Evolutionary conservation across 2,113 vertebrate species (phyloP), one percentile per base, ranked within the genome.

Genomic region (Caretta caretta): DNA sequence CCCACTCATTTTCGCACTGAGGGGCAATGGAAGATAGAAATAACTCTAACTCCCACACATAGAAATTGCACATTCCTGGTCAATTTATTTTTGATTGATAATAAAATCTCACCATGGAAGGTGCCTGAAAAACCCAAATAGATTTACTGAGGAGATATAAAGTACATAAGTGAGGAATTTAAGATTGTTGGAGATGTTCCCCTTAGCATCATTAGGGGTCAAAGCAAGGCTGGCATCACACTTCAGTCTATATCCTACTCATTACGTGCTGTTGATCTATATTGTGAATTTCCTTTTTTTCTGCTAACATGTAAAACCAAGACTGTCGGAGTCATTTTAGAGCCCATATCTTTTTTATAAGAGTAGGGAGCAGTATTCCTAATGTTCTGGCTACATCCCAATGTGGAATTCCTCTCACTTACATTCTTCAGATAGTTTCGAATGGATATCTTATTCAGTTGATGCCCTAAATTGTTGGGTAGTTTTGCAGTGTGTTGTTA

Each of bases 61-160:
- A 83, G 8, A 76, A 24, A 81, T 49, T 59, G 38, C 22, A 50
- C 0, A 2, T 0, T 24, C 95, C 87, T 69, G 59, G 56, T 50
- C 59, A 72, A 78, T 91, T 93, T 96, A 25, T 81, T 91, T 91
- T 84, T 93, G 49, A 96, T 42, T 89, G 49, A 59, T 80, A 48
- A 86, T 81, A 87, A 92, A 91, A 80, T 19, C 14, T 90, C 38
- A 10, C 53, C 53, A 29, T 86, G 11, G 80, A 84, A 83, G 35
- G 51, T 1, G 12, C 48, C 42, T 46, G 48, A 49, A 76, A 80
- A 89, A 54, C 1, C 8, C 48, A 5, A 20, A 80, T 31, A 27
- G 65, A 2, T 91, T 85, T 95, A 81, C 42, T 35, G 78, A 88
- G n/a, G 16, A 84, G 89, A 92, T 65, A 85, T 78, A 72, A 57